These are phyloP conservation scores for Thymelicus sylvestris DNA, from an alignment of 2,888 invertebrate species.

Conservation along the genomic window DNA sequence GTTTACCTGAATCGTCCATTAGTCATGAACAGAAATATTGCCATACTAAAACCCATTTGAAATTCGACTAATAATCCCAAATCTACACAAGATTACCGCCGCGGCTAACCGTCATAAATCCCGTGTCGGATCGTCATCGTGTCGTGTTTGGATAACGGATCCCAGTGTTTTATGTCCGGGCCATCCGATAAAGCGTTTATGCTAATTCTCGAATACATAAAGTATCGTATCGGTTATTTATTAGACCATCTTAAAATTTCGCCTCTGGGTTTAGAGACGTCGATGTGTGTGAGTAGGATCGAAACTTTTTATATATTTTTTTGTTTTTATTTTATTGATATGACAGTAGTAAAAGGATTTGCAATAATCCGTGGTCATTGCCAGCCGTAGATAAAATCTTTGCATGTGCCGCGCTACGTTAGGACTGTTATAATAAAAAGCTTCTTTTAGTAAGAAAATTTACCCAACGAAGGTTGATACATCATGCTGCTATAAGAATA, in stretches of 20 bases:
- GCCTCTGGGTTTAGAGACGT: slow-evolving; percentile 13
- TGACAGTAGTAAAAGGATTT: too few relatives aligned
- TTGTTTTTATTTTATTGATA: too few relatives aligned
- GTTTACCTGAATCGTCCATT: not conserved
- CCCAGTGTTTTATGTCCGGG: slow-evolving; percentile 48
- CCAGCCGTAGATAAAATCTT: too few relatives aligned
- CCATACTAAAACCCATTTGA: slow-evolving; percentile 12
- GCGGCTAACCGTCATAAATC: slow-evolving; percentile 45
- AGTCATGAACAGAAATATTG: not conserved
- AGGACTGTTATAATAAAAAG: too few relatives aligned
- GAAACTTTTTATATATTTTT: not conserved
- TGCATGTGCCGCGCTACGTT: too few relatives aligned
- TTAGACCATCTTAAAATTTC: slow-evolving; percentile 47
- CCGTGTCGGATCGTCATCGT: slow-evolving; percentile 49
- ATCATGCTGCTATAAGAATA: too few relatives aligned
- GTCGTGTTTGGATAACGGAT: slow-evolving; percentile 45
- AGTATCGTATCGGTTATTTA: slow-evolving; percentile 58
- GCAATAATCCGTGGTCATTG: too few relatives aligned
- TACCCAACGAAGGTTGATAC: too few relatives aligned
- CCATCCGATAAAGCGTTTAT: slow-evolving; percentile 60
- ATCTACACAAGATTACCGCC: slow-evolving; percentile 32
- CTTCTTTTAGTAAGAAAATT: too few relatives aligned
- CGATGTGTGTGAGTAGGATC: slow-evolving; percentile 11
- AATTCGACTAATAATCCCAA: slow-evolving; percentile 29
- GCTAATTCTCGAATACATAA: slow-evolving; percentile 58